Conservation (phyloP, 2,113 vertebrate species). For the Planiliza haematocheilus region DNA sequence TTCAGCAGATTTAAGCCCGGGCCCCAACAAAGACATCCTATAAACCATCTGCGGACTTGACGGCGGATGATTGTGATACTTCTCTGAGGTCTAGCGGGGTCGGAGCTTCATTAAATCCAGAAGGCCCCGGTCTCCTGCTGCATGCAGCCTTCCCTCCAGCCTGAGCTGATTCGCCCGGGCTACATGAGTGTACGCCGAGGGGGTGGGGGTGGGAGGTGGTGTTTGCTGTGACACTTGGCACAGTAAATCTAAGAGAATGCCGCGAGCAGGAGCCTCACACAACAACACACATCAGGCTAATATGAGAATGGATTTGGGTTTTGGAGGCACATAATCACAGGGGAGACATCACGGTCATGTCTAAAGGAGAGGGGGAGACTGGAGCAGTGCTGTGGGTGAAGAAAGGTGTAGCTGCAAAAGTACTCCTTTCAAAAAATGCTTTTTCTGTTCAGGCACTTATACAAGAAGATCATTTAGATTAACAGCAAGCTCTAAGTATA, state of each 20-base stretch:
- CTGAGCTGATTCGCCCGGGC: conserved; percentile 18
- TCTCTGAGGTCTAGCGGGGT: conserved; percentile 68
- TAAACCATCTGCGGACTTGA: conserved; percentile 70
- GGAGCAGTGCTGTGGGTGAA: neutral
- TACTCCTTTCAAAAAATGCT: neutral
- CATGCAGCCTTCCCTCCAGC: conserved; percentile 28
- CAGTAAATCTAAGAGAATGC: conserved; percentile 59
- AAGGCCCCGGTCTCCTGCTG: conserved; percentile 42
- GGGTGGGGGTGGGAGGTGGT: conserved; percentile 21
- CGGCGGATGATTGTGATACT: conserved; percentile 66
- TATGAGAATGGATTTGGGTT: conserved; percentile 11
- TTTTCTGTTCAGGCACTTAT: too few relatives aligned
- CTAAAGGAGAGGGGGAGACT: neutral
- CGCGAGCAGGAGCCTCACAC: conserved; percentile 24
- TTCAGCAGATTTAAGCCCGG: conserved; percentile 49
- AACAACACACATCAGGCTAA: conserved; percentile 35
- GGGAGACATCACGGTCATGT: conserved; percentile 11
- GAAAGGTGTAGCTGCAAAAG: neutral
- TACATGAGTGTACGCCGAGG: neutral
- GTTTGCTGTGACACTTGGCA: conserved; percentile 43
- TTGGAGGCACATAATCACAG: conserved; percentile 8
- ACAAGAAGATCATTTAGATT: neutral
- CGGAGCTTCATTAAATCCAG: conserved; percentile 75
- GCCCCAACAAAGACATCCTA: conserved; percentile 67
- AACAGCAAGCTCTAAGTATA: neutral